Conservation (phyloP, 2,888 invertebrate species). For the Anoplius nigerrimus region DNA sequence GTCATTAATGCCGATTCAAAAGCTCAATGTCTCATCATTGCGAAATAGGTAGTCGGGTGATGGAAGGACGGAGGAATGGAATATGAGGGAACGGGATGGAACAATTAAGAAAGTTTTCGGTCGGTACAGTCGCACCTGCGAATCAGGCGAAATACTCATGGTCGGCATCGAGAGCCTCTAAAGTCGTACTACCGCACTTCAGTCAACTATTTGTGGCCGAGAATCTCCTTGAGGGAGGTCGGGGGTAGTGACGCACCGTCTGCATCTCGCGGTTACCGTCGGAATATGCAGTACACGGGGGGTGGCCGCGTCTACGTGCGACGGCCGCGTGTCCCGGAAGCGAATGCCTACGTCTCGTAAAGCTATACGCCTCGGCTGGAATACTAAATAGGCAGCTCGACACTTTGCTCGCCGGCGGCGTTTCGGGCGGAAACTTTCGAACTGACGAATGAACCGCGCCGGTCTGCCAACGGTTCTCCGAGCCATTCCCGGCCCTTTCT, state of each 20-base stretch:
- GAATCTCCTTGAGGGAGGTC: constrained; percentile 38
- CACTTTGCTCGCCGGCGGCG: not conserved
- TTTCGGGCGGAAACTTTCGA: not conserved
- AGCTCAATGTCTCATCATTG: not conserved
- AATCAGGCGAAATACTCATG: constrained; percentile 44
- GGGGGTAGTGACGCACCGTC: constrained; percentile 36
- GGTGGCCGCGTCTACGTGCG: constrained; percentile 26
- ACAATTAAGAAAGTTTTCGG: constrained; percentile 16
- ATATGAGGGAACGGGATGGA: not conserved
- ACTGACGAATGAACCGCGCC: no score
- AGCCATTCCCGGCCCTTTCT: no score
- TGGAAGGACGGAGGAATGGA: no score
- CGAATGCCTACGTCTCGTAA: constrained; percentile 27
- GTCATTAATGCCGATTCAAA: constrained; percentile 1
- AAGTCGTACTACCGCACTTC: constrained; percentile 29
- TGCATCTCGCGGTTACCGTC: constrained; percentile 45
- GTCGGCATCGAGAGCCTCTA: constrained; percentile 34
- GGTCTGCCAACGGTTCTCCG: no score
- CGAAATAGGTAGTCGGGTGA: no score
- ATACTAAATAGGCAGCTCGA: constrained; percentile 23
- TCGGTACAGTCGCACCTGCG: constrained; percentile 11
- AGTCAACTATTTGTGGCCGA: constrained; percentile 37
- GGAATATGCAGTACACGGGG: constrained; percentile 40
- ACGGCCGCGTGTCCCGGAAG: constrained; percentile 27
- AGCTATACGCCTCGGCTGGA: constrained; percentile 5